Evolutionary conservation across 2,113 vertebrate species (phyloP).

Genomic region (Phrynocephalus versicolor): DNA sequence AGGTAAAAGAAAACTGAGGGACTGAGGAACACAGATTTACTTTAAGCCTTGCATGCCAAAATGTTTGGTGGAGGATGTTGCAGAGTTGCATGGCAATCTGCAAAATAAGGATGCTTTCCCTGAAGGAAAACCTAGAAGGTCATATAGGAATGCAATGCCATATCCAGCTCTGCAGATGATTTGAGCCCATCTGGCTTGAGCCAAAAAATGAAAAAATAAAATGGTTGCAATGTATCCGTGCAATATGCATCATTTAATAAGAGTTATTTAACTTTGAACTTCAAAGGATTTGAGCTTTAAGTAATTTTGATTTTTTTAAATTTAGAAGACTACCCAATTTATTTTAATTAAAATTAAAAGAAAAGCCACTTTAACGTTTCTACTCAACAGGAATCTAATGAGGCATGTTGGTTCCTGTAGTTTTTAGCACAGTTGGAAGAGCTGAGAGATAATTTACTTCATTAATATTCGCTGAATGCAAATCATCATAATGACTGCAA

Average conservation of each 20-base stretch:
- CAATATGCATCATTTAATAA: neutral
- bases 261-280: neutral
- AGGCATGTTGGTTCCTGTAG: constrained; percentile 68
- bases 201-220: neutral
- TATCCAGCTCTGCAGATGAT: neutral
- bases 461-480: constrained; percentile 72
- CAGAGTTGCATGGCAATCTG: neutral
- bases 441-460: constrained; percentile 70
- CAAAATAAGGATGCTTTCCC: neutral
- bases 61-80: neutral
- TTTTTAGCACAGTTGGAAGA: constrained; percentile 69
- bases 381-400: constrained; percentile 76
- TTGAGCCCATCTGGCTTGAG: neutral
- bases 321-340: constrained; percentile 55
- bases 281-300: accelerated
- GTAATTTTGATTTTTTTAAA: constrained; percentile 5
- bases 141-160: accelerated
- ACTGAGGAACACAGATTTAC: neutral
- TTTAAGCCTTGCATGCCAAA: neutral
- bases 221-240: neutral
- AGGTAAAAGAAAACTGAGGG: neutral
- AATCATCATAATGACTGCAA: constrained; percentile 54
- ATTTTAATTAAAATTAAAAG: constrained; percentile 72
- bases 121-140: neutral
- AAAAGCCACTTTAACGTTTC: constrained; percentile 71